Percentiles rank a stretch among this genome's conserved stretches.
phyloP scores from a whole-genome alignment of 2,888 invertebrate genomes.

The Stenotaenia linearis region DNA sequence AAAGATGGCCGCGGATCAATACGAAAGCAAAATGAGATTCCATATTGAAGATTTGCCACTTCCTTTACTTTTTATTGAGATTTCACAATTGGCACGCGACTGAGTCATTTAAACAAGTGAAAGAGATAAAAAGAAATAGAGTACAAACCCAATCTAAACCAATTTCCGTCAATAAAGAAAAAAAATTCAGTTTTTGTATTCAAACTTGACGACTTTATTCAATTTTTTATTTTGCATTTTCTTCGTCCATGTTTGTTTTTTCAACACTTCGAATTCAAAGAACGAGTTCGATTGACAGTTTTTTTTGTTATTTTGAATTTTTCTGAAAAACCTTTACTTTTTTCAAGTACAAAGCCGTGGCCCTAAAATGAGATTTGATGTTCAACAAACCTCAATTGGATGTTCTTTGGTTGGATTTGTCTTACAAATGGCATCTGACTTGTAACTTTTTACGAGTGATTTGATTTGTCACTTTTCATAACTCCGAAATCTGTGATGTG shows the following conservation, averaged over 20 bases:
- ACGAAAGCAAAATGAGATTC: background rate
- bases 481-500: too few relatives aligned
- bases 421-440: too few relatives aligned
- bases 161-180: background rate
- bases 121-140: background rate
- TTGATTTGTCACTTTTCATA: too few relatives aligned
- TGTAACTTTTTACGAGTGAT: too few relatives aligned
- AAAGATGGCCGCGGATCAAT: slow-evolving; percentile 5
- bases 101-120: background rate
- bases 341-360: too few relatives aligned
- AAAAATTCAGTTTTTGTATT: too few relatives aligned
- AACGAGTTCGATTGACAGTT: too few relatives aligned
- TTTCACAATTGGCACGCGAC: background rate
- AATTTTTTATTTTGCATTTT: background rate
- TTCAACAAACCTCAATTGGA: too few relatives aligned
- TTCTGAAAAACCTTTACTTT: too few relatives aligned
- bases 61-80: slow-evolving; percentile 1
- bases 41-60: slow-evolving; percentile 23
- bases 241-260: background rate
- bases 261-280: background rate
- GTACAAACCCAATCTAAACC: background rate
- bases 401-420: too few relatives aligned
- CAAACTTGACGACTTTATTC: background rate
- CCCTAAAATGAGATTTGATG: too few relatives aligned
- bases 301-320: too few relatives aligned